These are phyloP conservation scores for Branchipolynoe longqiensis DNA, from an alignment of 2,888 invertebrate species.

Conservation along the genomic window DNA sequence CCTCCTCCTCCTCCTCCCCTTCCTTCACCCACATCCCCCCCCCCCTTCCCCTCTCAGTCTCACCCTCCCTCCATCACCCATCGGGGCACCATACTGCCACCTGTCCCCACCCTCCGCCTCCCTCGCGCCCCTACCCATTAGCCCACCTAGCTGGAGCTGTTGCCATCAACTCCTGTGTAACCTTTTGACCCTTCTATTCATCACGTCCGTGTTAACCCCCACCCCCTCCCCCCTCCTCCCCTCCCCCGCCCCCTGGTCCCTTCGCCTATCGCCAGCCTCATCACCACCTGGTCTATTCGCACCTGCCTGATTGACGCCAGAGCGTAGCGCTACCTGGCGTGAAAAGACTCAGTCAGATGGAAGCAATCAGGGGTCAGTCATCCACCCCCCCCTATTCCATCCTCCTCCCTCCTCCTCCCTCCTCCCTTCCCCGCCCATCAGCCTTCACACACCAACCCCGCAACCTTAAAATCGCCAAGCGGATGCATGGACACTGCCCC, in stretches of 20 bases:
- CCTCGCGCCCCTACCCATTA: too few relatives aligned
- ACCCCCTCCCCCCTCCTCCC: constrained; percentile 22
- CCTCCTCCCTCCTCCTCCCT: neutral
- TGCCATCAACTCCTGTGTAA: too few relatives aligned
- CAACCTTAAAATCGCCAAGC: constrained; percentile 23
- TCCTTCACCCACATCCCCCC: neutral
- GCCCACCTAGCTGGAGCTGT: too few relatives aligned
- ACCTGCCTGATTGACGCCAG: constrained; percentile 4
- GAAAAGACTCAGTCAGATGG: constrained; percentile 14
- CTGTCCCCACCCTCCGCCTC: neutral
- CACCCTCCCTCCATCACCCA: too few relatives aligned
- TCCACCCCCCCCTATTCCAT: neutral
- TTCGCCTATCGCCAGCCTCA: too few relatives aligned
- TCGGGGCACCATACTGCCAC: neutral
- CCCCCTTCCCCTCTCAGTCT: neutral
- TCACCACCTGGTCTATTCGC: too few relatives aligned
- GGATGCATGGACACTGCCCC: neutral
- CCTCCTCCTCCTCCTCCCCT: neutral
- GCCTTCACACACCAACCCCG: too few relatives aligned
- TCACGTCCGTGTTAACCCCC: constrained; percentile 8
- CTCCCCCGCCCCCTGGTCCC: too few relatives aligned
- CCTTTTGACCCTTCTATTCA: constrained; percentile 23
- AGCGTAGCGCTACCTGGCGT: constrained; percentile 29
- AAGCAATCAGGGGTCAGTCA: constrained; percentile 24
- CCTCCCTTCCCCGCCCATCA: too few relatives aligned